A percentile compares a stretch with the other conserved stretches of the same genome.
Evolutionary conservation across 2,888 invertebrate genomes (phyloP).

Genomic region (Camponotus fellah): DNA sequence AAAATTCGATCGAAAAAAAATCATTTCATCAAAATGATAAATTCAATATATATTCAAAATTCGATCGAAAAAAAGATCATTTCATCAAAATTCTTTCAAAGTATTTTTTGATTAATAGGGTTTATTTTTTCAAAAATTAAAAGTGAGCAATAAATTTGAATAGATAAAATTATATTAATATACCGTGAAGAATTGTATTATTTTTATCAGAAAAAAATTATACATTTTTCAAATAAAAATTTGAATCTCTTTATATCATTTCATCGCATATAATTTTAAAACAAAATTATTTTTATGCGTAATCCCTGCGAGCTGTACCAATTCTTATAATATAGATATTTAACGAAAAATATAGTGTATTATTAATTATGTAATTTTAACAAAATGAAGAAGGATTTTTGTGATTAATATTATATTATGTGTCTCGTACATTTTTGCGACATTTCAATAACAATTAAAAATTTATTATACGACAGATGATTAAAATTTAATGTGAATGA

Average conservation of each 20-base stretch:
- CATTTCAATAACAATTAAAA: too few species aligned
- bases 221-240: neutral
- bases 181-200: neutral
- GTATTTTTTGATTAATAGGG: neutral
- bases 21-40: neutral
- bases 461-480: too few species aligned
- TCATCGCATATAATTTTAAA: neutral
- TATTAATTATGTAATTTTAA: too few species aligned
- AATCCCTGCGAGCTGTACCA: too few species aligned
- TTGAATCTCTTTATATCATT: neutral
- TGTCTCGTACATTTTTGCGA: too few species aligned
- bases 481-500: too few species aligned
- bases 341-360: neutral
- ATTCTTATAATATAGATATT: neutral
- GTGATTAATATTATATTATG: too few species aligned
- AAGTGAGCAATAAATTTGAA: neutral
- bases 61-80: neutral
- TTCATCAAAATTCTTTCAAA: neutral
- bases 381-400: too few species aligned
- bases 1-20: neutral
- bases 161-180: neutral
- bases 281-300: neutral
- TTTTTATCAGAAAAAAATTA: too few species aligned
- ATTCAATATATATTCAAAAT: constrained; percentile 30
- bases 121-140: neutral